These are phyloP conservation scores for Dendroctonus ponderosae DNA, from an alignment of 1,140 invertebrate genomes.

Conservation along the genomic window DNA sequence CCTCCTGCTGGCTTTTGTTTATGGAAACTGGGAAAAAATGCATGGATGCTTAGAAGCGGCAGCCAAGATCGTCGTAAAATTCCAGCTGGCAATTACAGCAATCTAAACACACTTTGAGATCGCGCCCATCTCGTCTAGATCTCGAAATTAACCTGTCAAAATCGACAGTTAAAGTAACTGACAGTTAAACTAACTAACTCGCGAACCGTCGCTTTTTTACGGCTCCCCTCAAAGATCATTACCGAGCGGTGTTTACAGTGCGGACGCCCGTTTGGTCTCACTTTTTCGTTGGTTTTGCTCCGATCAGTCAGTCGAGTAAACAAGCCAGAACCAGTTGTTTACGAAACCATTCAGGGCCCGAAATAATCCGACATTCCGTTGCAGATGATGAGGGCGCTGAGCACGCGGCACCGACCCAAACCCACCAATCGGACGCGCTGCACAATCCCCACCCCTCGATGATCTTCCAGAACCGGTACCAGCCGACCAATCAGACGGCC, in stretches of 20 bases:
- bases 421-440: constrained; percentile 20
- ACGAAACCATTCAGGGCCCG: constrained; percentile 7
- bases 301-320: background rate
- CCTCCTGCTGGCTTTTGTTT: constrained; percentile 2
- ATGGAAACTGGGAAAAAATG: background rate
- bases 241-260: constrained; percentile 15
- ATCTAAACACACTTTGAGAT: constrained; percentile 16
- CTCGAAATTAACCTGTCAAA: constrained; percentile 13
- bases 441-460: constrained; percentile 27
- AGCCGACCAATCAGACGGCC: constrained; percentile 35
- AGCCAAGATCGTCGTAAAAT: constrained; percentile 7
- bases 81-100: constrained; percentile 9
- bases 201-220: background rate
- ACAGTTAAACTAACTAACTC: constrained; percentile 7
- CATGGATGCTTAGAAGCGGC: background rate
- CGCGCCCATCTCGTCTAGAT: constrained; percentile 5
- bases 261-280: background rate
- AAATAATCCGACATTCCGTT: constrained; percentile 9
- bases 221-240: constrained; percentile 11
- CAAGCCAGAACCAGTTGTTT: constrained; percentile 13
- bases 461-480: constrained; percentile 42
- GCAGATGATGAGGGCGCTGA: too few relatives aligned
- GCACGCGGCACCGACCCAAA: constrained; percentile 1
- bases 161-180: constrained; percentile 21
- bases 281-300: constrained; percentile 4